Conservation (phyloP, 2,113 vertebrate genomes). For the Cyanistes caeruleus region DNA sequence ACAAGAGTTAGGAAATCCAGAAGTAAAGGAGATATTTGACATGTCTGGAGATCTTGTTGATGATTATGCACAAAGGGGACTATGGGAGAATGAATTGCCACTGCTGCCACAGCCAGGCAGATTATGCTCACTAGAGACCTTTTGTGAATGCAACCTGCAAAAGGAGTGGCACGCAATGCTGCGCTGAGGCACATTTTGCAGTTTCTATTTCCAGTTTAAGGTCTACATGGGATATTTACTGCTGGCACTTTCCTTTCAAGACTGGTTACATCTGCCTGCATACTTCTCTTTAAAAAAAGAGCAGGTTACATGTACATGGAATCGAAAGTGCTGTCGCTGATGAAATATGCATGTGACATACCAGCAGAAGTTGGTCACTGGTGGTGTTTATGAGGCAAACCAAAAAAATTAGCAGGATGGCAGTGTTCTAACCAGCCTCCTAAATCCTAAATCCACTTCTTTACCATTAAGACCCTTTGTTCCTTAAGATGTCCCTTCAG, state of each 20-base stretch:
- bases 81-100: not conserved
- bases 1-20: not conserved
- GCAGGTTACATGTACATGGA: not conserved
- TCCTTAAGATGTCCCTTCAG: not conserved
- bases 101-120: not conserved
- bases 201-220: not conserved
- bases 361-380: not conserved
- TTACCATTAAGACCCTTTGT: not conserved
- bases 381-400: not conserved
- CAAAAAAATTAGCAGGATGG: not conserved
- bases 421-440: not conserved
- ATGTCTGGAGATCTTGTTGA: not conserved
- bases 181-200: not conserved
- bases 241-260: not conserved
- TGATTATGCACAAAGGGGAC: not conserved
- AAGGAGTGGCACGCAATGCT: not conserved
- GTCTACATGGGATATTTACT: not conserved
- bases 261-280: not conserved
- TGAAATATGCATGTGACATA: slow-evolving; percentile 14
- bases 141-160: not conserved
- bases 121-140: not conserved
- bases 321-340: not conserved
- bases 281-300: not conserved
- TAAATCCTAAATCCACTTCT: not conserved
- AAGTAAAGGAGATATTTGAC: not conserved